Evolutionary conservation across 2,113 vertebrate species (phyloP).

Genomic region (Meleagris gallopavo): DNA sequence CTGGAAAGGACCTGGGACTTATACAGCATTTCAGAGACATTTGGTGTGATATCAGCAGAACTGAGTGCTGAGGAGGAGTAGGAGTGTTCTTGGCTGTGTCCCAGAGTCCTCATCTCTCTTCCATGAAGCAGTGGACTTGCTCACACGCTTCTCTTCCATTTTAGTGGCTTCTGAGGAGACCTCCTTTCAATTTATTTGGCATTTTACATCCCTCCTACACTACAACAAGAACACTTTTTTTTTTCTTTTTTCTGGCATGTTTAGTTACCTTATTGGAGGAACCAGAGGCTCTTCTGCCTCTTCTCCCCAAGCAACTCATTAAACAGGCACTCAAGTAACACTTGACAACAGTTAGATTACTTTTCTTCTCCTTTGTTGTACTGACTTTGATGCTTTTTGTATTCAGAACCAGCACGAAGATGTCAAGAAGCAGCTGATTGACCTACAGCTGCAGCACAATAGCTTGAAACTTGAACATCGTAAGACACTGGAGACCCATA

Average conservation of each 20-base stretch:
- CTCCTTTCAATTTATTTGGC: not conserved
- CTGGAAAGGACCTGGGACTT: not conserved
- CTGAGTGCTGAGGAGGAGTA: not conserved
- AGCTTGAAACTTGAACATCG: constrained; percentile 73
- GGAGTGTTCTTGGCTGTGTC: not conserved
- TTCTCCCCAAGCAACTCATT: not conserved
- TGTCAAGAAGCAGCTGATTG: constrained; percentile 76
- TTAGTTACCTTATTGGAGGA: not conserved
- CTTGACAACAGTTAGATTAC: not conserved
- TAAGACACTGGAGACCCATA: constrained; percentile 58
- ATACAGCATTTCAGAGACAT: accelerated
- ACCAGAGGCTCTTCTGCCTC: not conserved
- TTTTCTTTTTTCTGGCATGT: not conserved
- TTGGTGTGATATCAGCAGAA: not conserved
- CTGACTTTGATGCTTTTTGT: not conserved
- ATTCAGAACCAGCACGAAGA: constrained; percentile 78
- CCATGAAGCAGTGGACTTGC: not conserved
- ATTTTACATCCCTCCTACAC: not conserved
- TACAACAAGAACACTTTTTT: not conserved
- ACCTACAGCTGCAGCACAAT: constrained; percentile 78
- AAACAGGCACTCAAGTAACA: not conserved
- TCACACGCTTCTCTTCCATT: not conserved
- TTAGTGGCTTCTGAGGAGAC: not conserved
- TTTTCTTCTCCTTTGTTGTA: not conserved
- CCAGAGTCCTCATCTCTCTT: not conserved